Evolutionary conservation across 2,888 invertebrate genomes (phyloP), one percentile per base, ranked within the genome.

Genomic region (Leptura quadrifasciata): DNA sequence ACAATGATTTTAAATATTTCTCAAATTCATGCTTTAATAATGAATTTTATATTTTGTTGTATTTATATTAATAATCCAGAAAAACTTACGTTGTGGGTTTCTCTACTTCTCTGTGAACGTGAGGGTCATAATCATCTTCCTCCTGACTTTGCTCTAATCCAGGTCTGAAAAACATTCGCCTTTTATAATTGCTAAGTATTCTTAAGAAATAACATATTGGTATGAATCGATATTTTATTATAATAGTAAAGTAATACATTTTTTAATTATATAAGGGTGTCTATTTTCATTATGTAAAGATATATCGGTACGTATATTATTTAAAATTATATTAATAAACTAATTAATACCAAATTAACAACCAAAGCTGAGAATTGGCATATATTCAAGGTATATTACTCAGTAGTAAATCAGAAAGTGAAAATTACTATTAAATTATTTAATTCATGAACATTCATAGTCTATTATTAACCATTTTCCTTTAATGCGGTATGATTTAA

Each of bases 11-110:
- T 5, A 31, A 31, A 5, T 31, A 31, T 31, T 24, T 24, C 24
- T 24, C 24, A 24, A 3, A 24, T 3, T 24, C 2, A 24, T 24
- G 5, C 5, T 3, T 24, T 24, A 5, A 24, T 24, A 24, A 24
- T 24, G 24, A 24, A 24, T 24, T 24, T n/a, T 31, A 8, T 8
- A 35, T 35, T 35, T 35, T 35, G 8, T 39, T 15, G 39, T 39
- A 39, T 39, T 39, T 15, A 15, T 39, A 39, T 10, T 15, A 39
- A 39, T 12, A 47, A 5, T 4, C n/a, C 10, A 0, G n/a, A 47
- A 39, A n/a, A 77, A 90, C 93, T 93, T 89, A 95, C 95, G 94
- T 92, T 24, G 95, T 95, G 0, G 95, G 94, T 87, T 92, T 92
- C 64, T 91, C 91, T 15, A 93, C 90, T 78, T 92, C 91, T 68